phyloP scores from a whole-genome alignment of 2,113 vertebrate species.

The Burhinus bistriatus region DNA sequence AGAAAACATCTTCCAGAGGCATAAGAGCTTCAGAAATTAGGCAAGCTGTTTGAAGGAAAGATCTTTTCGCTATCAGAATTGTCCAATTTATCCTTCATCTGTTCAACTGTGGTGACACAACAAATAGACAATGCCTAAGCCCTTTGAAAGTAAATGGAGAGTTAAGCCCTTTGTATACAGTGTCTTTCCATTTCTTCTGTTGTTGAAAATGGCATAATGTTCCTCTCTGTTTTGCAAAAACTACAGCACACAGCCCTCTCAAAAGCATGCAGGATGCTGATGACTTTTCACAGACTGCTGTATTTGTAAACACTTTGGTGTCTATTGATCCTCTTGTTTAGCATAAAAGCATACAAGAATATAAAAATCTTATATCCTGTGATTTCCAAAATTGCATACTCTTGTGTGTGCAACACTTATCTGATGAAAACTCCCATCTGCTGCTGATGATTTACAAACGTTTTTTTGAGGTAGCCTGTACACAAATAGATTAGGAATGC shows the following conservation, averaged over 20 bases:
- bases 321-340: background rate
- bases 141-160: background rate
- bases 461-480: constrained; percentile 8
- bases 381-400: background rate
- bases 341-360: background rate
- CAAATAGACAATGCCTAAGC: background rate
- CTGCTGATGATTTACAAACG: background rate
- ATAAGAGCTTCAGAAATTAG: background rate
- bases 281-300: background rate
- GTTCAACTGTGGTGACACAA: background rate
- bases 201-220: background rate
- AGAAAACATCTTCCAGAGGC: background rate
- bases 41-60: background rate
- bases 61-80: background rate
- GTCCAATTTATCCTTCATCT: background rate
- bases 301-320: background rate
- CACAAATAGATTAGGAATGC: background rate
- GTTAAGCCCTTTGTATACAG: background rate
- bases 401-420: background rate
- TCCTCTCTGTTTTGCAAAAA: background rate
- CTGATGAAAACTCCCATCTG: background rate
- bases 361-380: background rate
- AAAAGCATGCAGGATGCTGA: background rate
- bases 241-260: background rate
- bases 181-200: background rate